phyloP scores from a whole-genome alignment of 2,797 vertebrate species.

The Microctenopoma lineatum region DNA sequence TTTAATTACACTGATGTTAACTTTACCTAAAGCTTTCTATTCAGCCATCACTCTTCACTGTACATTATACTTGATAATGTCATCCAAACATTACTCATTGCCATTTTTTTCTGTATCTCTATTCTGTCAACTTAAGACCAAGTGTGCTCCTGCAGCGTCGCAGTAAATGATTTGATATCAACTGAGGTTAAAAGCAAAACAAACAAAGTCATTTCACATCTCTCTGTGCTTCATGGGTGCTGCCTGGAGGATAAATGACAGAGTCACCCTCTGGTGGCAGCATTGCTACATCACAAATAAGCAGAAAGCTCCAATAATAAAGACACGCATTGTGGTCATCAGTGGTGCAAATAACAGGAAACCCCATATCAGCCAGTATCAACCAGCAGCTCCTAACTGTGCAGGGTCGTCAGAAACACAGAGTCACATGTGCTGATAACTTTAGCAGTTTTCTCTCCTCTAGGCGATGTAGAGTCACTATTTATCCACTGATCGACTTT shows the following conservation, averaged over 20 bases:
- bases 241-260: conserved; percentile 2
- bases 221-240: conserved; percentile 3
- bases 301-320: not conserved
- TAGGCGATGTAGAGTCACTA: not conserved
- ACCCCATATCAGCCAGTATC: not conserved
- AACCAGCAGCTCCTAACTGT: not conserved
- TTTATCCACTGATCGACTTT: not conserved
- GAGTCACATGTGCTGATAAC: not conserved
- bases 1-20: conserved; percentile 1
- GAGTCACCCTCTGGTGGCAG: conserved; percentile 5
- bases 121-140: too few species aligned
- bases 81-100: not conserved
- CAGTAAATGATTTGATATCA: not conserved
- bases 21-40: not conserved
- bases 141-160: not conserved
- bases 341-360: not conserved
- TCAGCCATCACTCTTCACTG: not conserved
- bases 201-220: conserved; percentile 1
- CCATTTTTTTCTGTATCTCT: not conserved
- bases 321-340: not conserved
- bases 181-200: conserved; percentile 2
- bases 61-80: not conserved
- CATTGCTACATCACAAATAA: conserved; percentile 3
- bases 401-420: not conserved
- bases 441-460: not conserved